Evolutionary conservation across 2,888 invertebrate species (phyloP), one percentile per base, ranked within the genome.

Genomic region (Nesidiocoris tenuis): DNA sequence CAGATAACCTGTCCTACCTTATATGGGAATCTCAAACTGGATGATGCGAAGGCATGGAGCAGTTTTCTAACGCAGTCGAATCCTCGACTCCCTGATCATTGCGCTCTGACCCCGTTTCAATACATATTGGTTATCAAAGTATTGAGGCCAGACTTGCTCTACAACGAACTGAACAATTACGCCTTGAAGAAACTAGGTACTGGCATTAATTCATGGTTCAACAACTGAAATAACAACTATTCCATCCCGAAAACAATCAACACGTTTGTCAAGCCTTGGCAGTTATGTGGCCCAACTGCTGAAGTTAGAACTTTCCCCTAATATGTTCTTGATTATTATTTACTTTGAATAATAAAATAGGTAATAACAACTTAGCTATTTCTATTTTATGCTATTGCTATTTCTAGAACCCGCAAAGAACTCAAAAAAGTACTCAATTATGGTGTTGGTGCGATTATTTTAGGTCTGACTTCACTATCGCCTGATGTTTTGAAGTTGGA

Each of bases 131-230:
- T 92, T 0, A 88, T 94, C 0, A 91, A 95, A 83, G 90, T 91
- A 0, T 84, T 95, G 1, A 87, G 95, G 3, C 95, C 97, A 0
- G 97, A 96, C 82, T 86, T 92, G 70, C 85, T 95, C 25, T 90
- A 93, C 80, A 88, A 90, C 19, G 90, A 91, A 56, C 88, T 98
- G 81, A 87, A 88, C 0, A 86, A 88, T 61, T 93, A 93, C 59
- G 61, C 76, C 19, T 65, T 78, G 17, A 24, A 74, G 19, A 68
- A 76, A 17, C 61, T 78, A 23, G 78, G 78, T 78, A n/a, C n/a
- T n/a, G n/a, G n/a, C n/a, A n/a, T n/a, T n/a, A n/a, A n/a, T n/a
- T n/a, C n/a, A n/a, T n/a, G n/a, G n/a, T n/a, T n/a, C n/a, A n/a
- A n/a, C n/a, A n/a, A n/a, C n/a, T n/a, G n/a, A n/a, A n/a, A n/a